Base-by-base conservation (phyloP, 92 coral and sea anemone species). In the Epizoanthus illoricatus region DNA sequence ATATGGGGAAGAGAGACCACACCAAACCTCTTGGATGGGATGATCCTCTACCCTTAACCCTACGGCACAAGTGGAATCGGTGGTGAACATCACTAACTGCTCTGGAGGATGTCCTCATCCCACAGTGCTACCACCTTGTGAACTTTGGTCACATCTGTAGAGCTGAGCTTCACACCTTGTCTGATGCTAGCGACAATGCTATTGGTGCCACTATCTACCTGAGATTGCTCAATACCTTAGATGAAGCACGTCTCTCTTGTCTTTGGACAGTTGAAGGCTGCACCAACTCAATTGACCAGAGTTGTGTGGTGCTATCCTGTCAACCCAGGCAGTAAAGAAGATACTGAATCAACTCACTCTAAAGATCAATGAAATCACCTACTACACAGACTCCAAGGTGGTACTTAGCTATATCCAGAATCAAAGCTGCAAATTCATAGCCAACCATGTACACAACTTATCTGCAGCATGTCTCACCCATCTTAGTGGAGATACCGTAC, bases 401-500 rank as follows among this genome's bases (percentile, higher is more conserved):
- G 36, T 28, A 28, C 36, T 28, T 2, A 0, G 36, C 36, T 28
- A 28, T 28, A 28, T 28, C 36, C 36, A 28, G 36, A 28, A 28
- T 28, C 2, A 28, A 28, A 28, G 73, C 65, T 64, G 54, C 76
- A 67, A 21, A 12, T 81, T 65, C 65, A 76, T 81, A 11, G 84
- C 85, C 11, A 81, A 81, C 55, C 71, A 69, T 18, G 67, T 43
- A 1, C 65, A 76, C 65, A 76, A 68, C 20, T 81, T 15, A 69
- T 81, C 42, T 67, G 67, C 28, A 66, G 49, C 23, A 47, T 49
- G 19, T 81, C 85, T 20, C 67, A 67, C 43, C 85, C 75, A n/a
- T 66, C 76, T 1, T 76, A 81, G 62, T 81, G 76, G 85, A 67
- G 72, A 47, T n/a, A n/a, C n/a, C n/a, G n/a, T 81, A 81, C 85